Evolutionary conservation across 2,888 invertebrate genomes (phyloP), one percentile per base, ranked within the genome.

Genomic region (Meiosimyza decipiens): DNA sequence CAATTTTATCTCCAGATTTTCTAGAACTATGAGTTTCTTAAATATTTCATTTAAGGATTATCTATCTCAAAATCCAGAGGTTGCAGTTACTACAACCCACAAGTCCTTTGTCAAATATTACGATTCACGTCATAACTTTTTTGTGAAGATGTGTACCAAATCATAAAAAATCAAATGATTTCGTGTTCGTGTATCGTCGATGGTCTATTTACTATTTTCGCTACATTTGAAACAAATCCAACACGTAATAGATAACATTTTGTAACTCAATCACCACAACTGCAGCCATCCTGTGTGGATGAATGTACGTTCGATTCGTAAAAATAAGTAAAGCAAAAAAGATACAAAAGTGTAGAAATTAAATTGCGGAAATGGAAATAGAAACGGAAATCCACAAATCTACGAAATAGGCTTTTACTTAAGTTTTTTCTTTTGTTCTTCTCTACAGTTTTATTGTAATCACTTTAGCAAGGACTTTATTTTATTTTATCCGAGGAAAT

Each of bases 151-250:
- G 28, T 28, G 28, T 40, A 40, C 64, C 65, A 47, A 55, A 71
- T 71, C 71, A 71, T 64, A 65, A 64, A 22, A 71, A 60, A 71
- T 64, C 57, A 64, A 71, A 64, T 33, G 71, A 63, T 69, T 69
- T 60, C 15, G 16, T 33, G 55, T 67, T 67, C 55, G 33, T 40
- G 28, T 55, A 9, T 55, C 16, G 16, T 67, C 13, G 28, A 22
- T 47, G 15, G 2, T 12, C 49, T 9, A 55, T n/a, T 40, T 6
- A 6, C 18, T 33, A 47, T n/a, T 62, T 15, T 15, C 15, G 28
- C 50, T 16, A 22, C 51, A n/a, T 47, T 63, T 16, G 22, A 22
- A 15, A n/a, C 33, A 16, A 55, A 47, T 28, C 47, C 33, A 54
- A 62, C 40, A 49, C 57, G 59, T 50, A 50, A 57, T 59, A 62